Conservation (phyloP, 2,113 vertebrate genomes). For the Tor tambroides region DNA sequence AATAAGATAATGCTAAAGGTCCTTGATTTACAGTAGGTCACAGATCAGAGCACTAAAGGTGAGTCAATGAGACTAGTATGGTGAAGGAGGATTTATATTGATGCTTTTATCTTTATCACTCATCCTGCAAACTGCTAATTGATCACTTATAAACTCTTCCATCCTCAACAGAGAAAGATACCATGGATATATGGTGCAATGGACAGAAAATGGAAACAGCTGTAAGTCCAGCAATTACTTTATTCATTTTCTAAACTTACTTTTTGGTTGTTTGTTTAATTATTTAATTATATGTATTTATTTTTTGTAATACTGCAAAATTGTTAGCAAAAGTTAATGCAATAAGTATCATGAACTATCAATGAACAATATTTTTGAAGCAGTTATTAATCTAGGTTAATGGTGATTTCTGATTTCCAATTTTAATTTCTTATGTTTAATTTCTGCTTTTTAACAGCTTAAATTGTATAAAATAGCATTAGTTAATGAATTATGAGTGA, state of each 20-base stretch:
- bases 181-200: slow-evolving; percentile 99
- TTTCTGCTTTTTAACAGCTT: not conserved
- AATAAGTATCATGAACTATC: not conserved
- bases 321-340: not conserved
- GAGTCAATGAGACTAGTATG: not conserved
- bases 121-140: not conserved
- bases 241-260: not conserved
- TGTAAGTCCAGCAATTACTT: slow-evolving; percentile 74
- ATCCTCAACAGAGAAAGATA: slow-evolving; percentile 89
- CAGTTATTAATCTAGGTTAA: not conserved
- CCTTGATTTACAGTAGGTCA: not conserved
- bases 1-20: not conserved
- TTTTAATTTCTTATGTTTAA: no score
- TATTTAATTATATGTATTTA: not conserved
- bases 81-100: not conserved
- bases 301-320: not conserved
- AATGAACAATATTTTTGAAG: not conserved
- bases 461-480: not conserved
- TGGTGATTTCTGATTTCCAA: no score
- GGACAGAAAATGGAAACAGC: slow-evolving; percentile 94
- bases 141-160: slow-evolving; percentile 23
- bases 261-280: not conserved
- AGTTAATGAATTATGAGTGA: not conserved
- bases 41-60: not conserved
- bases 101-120: not conserved